phyloP scores from a whole-genome alignment of 2,888 invertebrate species.

The Danaus chrysippus region DNA sequence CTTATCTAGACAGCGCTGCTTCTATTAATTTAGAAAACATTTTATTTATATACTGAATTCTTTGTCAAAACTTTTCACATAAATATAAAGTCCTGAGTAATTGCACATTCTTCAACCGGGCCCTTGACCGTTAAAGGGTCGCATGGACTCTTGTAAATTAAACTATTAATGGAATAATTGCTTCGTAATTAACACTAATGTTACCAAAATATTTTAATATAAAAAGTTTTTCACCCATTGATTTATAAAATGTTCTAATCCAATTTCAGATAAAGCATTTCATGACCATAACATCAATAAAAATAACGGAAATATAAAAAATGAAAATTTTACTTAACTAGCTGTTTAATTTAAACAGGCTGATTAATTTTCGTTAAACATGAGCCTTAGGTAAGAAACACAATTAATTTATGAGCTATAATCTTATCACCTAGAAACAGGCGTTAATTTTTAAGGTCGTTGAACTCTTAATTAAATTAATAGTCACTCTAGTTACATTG shows the following conservation, averaged over 20 bases:
- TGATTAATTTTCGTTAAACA: too few species aligned
- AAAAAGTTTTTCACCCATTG: background rate
- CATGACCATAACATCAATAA: too few species aligned
- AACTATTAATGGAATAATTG: constrained; percentile 41
- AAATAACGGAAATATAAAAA: too few species aligned
- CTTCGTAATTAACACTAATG: constrained; percentile 32
- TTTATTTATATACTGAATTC: constrained; percentile 31
- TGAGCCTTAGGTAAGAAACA: too few species aligned
- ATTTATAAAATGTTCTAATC: background rate
- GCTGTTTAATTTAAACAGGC: too few species aligned
- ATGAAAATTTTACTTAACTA: too few species aligned
- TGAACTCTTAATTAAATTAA: constrained; percentile 22
- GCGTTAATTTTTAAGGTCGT: background rate
- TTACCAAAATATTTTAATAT: constrained; percentile 8
- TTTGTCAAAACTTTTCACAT: constrained; percentile 44
- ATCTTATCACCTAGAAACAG: constrained; percentile 1
- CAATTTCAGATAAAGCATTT: too few species aligned
- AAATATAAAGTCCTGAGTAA: constrained; percentile 46
- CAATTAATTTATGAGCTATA: too few species aligned
- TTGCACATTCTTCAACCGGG: constrained; percentile 54
- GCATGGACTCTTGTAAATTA: constrained; percentile 51
- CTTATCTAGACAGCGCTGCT: too few species aligned
- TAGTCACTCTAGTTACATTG: constrained; percentile 16
- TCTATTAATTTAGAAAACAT: constrained; percentile 10
- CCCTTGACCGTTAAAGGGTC: constrained; percentile 43